phyloP scores from a whole-genome alignment of 1,140 invertebrate genomes.

The Aradophagus sp. region DNA sequence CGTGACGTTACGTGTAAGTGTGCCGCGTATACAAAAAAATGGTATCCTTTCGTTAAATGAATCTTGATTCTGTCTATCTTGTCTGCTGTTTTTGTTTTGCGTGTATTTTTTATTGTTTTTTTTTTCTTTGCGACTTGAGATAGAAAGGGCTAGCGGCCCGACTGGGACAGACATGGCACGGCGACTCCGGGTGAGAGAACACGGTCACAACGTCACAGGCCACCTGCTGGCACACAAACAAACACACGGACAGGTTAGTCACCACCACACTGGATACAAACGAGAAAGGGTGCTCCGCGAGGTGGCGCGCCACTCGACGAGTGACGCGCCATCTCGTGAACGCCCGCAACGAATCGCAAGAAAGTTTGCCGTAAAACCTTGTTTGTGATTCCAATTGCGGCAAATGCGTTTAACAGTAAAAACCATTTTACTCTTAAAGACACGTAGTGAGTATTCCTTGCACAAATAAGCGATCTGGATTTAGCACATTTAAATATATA shows the following conservation, averaged over 20 bases:
- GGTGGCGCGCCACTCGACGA: not conserved
- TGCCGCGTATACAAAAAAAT: conserved; percentile 29
- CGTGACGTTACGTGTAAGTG: conserved; percentile 18
- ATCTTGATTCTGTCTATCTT: conserved; percentile 1
- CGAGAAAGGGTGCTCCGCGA: conserved; percentile 7
- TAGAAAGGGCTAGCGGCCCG: conserved; percentile 58
- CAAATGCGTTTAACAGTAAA: conserved; percentile 38
- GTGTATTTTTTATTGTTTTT: too few relatives aligned
- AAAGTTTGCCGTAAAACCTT: too few relatives aligned
- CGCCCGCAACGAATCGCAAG: not conserved
- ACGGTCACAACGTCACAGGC: conserved; percentile 76
- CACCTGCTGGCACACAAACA: conserved; percentile 77
- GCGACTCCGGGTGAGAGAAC: conserved; percentile 74
- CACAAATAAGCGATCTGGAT: conserved; percentile 49
- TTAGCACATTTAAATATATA: conserved; percentile 39
- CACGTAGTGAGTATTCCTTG: conserved; percentile 38
- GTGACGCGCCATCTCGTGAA: conserved; percentile 5
- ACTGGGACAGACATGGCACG: conserved; percentile 72
- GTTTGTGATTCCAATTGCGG: too few relatives aligned
- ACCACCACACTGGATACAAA: conserved; percentile 72
- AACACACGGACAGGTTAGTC: conserved; percentile 76
- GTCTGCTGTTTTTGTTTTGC: conserved; percentile 13
- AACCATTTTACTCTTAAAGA: conserved; percentile 36
- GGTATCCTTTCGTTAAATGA: conserved; percentile 6
- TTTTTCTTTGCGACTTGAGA: conserved; percentile 45